phyloP scores from a whole-genome alignment of 2,888 invertebrate species.

The Metacarcinus magister region DNA sequence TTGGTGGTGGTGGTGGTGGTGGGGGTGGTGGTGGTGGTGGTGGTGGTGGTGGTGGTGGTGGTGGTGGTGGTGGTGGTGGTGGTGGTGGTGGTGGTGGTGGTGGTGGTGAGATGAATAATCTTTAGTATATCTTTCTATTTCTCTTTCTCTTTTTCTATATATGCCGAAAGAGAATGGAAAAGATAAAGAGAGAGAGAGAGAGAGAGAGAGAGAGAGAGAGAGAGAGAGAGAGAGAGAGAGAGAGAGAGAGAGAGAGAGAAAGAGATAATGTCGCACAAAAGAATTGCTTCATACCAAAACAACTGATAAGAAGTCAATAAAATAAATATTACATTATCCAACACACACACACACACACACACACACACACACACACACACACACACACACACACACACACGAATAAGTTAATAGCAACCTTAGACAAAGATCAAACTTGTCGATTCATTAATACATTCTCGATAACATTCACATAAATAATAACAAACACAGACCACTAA shows the following conservation, averaged over 20 bases:
- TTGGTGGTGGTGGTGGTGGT: no score
- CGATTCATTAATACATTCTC: no score
- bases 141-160: conserved; percentile 56
- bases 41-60: neutral
- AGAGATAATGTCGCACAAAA: neutral
- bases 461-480: no score
- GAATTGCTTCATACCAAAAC: neutral
- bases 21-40: no score
- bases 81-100: no score
- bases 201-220: neutral
- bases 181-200: neutral
- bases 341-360: neutral
- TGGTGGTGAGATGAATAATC: no score
- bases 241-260: neutral
- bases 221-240: neutral
- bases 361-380: neutral
- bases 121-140: neutral
- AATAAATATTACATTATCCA: neutral
- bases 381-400: neutral
- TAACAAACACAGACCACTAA: no score
- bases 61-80: neutral
- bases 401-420: no score
- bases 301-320: neutral
- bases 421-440: no score
- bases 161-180: no score